Base-by-base conservation (phyloP, 2,797 vertebrate species). In the Chiroxiphia lanceolata region DNA sequence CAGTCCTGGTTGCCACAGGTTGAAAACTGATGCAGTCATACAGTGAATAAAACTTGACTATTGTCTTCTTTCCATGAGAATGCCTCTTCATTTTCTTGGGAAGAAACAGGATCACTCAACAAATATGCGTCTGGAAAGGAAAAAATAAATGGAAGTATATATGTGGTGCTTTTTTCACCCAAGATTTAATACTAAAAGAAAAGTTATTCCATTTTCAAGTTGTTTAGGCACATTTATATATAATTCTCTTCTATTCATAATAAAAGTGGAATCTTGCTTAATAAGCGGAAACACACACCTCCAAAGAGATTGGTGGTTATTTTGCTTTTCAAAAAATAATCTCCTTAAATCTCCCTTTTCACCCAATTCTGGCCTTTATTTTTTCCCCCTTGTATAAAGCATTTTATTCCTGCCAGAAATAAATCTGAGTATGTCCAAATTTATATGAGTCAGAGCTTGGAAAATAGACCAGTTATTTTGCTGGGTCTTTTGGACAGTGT, bases 401-500 rank as follows among this genome's bases (percentile, higher is more conserved):
- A 70, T 67, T 68, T 53, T 64, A 65, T 60, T 67, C 69, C 48
- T 96, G 93, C 94, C 97, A 97, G 94, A 95, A 96, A 95, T 60
- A 53, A 51, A 77, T 86, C 22, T 76, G 50, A 54, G 29, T 83
- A 13, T 70, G 38, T 92, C 91, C 80, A 95, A 85, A 71, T 91
- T 94, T 74, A 14, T 86, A 29, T 93, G 93, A 96, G 57, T 96
- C 95, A 96, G 94, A 74, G 17, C 40, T 85, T 96, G 74, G 90
- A 91, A 87, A 84, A 90, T 42, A 82, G 48, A 83, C 78, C 42
- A 91, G 16, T 36, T 95, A 34, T 22, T 87, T 94, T 93, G 51
- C 81, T 96, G 68, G 93, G 85, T 60, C 26, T 95, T 90, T 97
- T 97, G 95, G 90, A 89, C 11, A 61, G 29, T 19, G 56, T 85